These are phyloP conservation scores for Ariolimax columbianus DNA, from an alignment of 2,888 invertebrate species.

Conservation along the genomic window DNA sequence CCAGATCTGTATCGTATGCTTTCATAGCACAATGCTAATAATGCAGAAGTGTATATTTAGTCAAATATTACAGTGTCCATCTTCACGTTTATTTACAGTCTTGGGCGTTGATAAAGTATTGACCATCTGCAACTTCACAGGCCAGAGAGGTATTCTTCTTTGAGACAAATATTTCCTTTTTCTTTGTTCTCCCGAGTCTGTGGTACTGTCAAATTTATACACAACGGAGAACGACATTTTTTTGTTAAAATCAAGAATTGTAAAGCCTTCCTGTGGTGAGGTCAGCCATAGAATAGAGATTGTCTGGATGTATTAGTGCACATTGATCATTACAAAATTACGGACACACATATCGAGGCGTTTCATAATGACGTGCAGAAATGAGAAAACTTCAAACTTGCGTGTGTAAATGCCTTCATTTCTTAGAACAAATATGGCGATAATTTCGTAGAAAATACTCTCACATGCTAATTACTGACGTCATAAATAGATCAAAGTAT, in stretches of 20 bases:
- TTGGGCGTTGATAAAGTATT: background rate
- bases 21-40: background rate
- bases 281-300: too few species aligned
- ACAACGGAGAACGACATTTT: too few species aligned
- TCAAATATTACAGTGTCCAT: background rate
- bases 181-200: background rate
- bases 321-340: too few species aligned
- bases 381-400: background rate
- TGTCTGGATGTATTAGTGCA: too few species aligned
- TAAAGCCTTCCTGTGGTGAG: too few species aligned
- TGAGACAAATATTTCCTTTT: background rate
- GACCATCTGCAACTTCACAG: background rate
- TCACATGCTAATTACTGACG: background rate
- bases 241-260: too few species aligned
- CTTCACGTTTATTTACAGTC: background rate
- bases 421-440: background rate
- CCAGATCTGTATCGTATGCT: background rate
- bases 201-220: too few species aligned
- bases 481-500: too few species aligned
- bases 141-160: background rate
- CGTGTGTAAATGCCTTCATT: background rate
- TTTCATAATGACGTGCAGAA: background rate
- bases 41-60: background rate
- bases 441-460: too few species aligned
- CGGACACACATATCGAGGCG: too few species aligned